Evolutionary conservation across 2,797 vertebrate genomes (phyloP).

Genomic region (Hypotaenidia philippensis): DNA sequence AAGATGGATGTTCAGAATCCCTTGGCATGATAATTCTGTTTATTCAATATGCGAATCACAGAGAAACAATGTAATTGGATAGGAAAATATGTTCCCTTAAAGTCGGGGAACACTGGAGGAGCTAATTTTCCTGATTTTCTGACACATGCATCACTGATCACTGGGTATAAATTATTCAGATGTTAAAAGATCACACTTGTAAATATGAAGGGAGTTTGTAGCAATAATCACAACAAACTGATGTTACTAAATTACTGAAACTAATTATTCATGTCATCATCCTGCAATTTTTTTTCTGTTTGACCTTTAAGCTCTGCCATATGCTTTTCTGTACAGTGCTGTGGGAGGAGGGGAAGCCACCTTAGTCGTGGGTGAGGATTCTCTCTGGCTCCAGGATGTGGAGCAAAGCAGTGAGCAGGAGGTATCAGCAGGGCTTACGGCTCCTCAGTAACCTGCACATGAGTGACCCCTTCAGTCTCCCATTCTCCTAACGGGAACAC

Average conservation of each 20-base stretch:
- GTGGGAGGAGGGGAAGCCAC: background rate
- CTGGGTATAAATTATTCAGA: conserved; percentile 49
- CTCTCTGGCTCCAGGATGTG: background rate
- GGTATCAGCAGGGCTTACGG: background rate
- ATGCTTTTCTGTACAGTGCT: background rate
- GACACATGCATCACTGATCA: background rate
- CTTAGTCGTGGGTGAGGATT: fast-evolving
- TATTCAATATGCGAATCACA: background rate
- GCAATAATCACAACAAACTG: conserved; percentile 39
- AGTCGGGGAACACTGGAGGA: background rate
- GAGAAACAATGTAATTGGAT: background rate
- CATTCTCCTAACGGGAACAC: background rate
- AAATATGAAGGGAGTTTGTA: conserved; percentile 31
- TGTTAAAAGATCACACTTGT: conserved; percentile 27
- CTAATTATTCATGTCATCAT: conserved; percentile 11
- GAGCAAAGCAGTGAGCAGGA: background rate
- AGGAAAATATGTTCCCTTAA: background rate
- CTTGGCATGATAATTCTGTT: background rate
- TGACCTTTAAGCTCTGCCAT: conserved; percentile 40
- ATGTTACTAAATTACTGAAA: conserved; percentile 17
- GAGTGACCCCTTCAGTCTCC: background rate
- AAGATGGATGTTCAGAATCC: background rate
- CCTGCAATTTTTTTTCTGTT: background rate
- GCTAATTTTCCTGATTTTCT: conserved; percentile 32
- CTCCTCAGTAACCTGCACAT: background rate